Evolutionary conservation across 2,113 vertebrate species (phyloP), one percentile per base, ranked within the genome.

Genomic region (Eretmochelys imbricata): DNA sequence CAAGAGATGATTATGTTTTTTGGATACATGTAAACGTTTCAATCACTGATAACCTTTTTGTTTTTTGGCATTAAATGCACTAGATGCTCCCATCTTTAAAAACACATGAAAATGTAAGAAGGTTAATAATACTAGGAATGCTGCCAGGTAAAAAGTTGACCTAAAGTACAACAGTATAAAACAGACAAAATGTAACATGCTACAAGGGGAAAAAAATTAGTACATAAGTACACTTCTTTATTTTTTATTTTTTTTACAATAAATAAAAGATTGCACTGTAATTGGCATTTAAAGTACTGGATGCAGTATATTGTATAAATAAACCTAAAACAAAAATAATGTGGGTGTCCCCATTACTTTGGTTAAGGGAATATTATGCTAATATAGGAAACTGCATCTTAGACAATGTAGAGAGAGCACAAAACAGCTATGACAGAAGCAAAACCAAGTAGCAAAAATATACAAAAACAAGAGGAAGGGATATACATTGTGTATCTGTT

Each of bases 251-350:
- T 96, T 98, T 99, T 99, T 99, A 99, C 99, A 99, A 99, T 99
- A 99, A 99, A 99, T 99, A 99, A 99, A 99, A 99, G 99, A 99
- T 99, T 99, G 99, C 99, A 99, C 99, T 99, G 99, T 99, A 99
- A 99, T 99, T 99, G 99, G 99, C 99, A 99, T 99, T 99, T 99
- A 99, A 99, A 99, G 99, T 99, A 99, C 99, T 99, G 99, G 99
- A 99, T 99, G 99, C 99, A 99, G 99, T 99, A 99, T 99, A 99
- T 99, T 99, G 99, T 99, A 99, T 99, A 99, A 99, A 99, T 99
- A 99, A 99, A 99, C 98, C 99, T 99, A 99, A 97, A 99, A 98
- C 97, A 98, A 99, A 99, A 98, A 98, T 99, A 99, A 98, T 99
- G 98, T 98, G 98, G 98, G 98, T 98, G 99, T 98, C 99, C 99